These are phyloP conservation scores for Lacerta agilis DNA, from an alignment of 2,797 vertebrate genomes.

Conservation along the genomic window DNA sequence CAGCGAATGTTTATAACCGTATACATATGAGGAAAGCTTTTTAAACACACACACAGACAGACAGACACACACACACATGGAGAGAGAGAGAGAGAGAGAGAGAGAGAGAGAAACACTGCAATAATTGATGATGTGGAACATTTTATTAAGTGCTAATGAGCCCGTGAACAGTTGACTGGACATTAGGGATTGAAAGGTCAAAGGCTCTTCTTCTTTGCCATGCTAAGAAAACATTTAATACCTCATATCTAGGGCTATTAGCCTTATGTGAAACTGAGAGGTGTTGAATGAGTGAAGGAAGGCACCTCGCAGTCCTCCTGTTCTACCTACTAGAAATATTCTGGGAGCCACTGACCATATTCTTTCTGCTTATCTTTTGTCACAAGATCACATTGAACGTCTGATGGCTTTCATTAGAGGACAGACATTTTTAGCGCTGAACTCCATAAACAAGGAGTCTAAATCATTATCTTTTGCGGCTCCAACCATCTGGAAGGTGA, in stretches of 20 bases:
- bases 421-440: rapidly evolving
- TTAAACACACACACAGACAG: background rate
- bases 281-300: background rate
- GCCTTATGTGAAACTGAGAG: background rate
- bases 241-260: background rate
- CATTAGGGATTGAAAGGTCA: background rate
- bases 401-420: background rate
- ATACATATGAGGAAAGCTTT: background rate
- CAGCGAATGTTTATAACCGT: background rate
- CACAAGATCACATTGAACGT: background rate
- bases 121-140: background rate
- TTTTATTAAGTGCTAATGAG: background rate
- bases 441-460: background rate
- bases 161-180: background rate
- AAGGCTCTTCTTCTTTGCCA: background rate
- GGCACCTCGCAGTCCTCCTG: too few species aligned
- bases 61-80: too few species aligned
- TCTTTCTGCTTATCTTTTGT: background rate
- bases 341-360: background rate
- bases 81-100: too few species aligned
- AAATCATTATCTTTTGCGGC: background rate
- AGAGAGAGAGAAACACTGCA: background rate
- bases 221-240: background rate
- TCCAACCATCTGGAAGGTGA: conserved; percentile 42
- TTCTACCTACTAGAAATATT: background rate